A percentile compares a stretch with the other conserved stretches of the same genome.
Evolutionary conservation across 2,113 vertebrate species (phyloP).

Genomic region (Ammodytes dubius): DNA sequence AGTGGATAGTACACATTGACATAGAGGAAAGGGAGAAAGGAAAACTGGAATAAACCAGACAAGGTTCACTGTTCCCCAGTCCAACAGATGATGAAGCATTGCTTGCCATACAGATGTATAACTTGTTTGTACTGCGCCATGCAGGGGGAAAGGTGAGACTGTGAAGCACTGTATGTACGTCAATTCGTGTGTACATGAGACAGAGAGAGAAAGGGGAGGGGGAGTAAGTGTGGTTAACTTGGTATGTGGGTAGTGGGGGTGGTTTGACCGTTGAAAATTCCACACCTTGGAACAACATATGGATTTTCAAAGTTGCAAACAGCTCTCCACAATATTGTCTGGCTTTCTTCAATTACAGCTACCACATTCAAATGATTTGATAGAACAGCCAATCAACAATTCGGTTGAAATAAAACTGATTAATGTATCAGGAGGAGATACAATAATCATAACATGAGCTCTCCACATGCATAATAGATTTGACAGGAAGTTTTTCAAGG

Average conservation of each 20-base stretch:
- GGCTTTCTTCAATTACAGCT: slow-evolving; percentile 16
- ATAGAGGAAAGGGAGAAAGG: background rate
- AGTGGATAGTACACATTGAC: background rate
- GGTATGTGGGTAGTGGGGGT: slow-evolving; percentile 73
- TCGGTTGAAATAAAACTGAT: slow-evolving; percentile 10
- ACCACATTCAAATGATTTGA: background rate
- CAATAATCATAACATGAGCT: background rate
- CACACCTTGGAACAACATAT: slow-evolving; percentile 79
- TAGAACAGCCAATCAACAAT: background rate
- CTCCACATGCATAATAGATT: slow-evolving; percentile 7
- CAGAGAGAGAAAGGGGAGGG: slow-evolving; percentile 39
- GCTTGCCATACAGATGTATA: slow-evolving; percentile 55
- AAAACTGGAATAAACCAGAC: slow-evolving; percentile 32
- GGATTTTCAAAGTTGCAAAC: slow-evolving; percentile 31
- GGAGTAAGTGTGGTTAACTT: slow-evolving; percentile 70
- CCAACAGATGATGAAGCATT: slow-evolving; percentile 28
- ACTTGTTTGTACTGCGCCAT: slow-evolving; percentile 63
- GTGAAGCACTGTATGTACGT: slow-evolving; percentile 53
- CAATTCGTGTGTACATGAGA: slow-evolving; percentile 51
- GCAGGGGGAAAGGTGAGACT: slow-evolving; percentile 40
- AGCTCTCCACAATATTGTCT: slow-evolving; percentile 40
- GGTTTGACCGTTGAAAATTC: slow-evolving; percentile 79
- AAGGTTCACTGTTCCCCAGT: slow-evolving; percentile 21
- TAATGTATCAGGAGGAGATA: slow-evolving; percentile 6
- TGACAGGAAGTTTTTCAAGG: slow-evolving; percentile 10